Conservation (phyloP, 2,113 vertebrate species). For the Hirundichthys speculiger region DNA sequence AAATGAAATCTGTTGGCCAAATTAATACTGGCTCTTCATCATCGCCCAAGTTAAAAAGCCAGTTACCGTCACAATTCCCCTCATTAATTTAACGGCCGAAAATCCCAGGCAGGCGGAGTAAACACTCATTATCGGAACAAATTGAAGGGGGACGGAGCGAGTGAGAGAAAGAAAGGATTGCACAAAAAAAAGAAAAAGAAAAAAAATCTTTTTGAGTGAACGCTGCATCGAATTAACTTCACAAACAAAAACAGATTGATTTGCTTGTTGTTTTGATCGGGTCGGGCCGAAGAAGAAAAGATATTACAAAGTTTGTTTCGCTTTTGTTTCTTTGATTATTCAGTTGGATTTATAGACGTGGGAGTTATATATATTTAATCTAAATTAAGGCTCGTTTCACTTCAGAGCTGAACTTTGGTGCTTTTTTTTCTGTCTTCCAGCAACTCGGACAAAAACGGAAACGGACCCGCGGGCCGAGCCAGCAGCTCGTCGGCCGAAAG, state of each 20-base stretch:
- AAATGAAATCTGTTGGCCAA: slow-evolving; percentile 99
- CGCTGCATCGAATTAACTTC: slow-evolving; percentile 79
- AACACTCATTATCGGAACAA: slow-evolving; percentile 91
- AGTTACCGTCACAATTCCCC: slow-evolving; percentile 93
- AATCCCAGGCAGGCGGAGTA: slow-evolving; percentile 90
- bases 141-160: slow-evolving; percentile 80
- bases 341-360: too few species aligned
- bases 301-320: not conserved
- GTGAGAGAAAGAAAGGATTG: slow-evolving; percentile 63
- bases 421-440: slow-evolving; percentile 43
- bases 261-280: slow-evolving; percentile 4
- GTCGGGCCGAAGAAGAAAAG: not conserved
- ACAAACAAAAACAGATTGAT: slow-evolving; percentile 72
- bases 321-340: not conserved
- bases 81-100: slow-evolving; percentile 96
- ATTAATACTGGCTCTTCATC: slow-evolving; percentile 99
- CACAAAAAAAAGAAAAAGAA: too few species aligned
- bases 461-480: slow-evolving; percentile 50
- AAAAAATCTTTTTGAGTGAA: slow-evolving; percentile 69
- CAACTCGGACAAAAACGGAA: slow-evolving; percentile 66
- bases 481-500: slow-evolving; percentile 80
- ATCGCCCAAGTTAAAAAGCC: slow-evolving; percentile 93
- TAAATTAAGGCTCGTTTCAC: too few species aligned
- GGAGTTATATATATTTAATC: not conserved
- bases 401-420: not conserved